phyloP scores from a whole-genome alignment of 2,113 vertebrate genomes.

The Oryzias woworae region DNA sequence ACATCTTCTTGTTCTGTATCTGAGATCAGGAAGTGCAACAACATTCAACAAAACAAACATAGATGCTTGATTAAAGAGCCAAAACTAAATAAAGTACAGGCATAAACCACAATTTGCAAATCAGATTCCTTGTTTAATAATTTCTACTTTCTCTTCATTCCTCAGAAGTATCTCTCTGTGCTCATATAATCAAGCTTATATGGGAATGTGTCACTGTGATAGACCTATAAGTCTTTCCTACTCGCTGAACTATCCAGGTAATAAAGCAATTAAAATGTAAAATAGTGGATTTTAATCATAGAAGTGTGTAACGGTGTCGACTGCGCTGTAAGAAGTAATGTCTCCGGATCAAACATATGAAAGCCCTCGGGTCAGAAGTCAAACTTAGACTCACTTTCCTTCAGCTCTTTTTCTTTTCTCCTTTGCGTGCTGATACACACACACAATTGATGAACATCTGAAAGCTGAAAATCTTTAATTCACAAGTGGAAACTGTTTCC shows the following conservation, averaged over 20 bases:
- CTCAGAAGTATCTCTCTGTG: slow-evolving; percentile 12
- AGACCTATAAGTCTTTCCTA: slow-evolving; percentile 42
- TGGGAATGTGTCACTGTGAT: slow-evolving; percentile 26
- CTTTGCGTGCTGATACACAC: slow-evolving; percentile 41
- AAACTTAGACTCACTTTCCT: slow-evolving; percentile 44
- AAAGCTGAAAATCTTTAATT: slow-evolving; percentile 37
- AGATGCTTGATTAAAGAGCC: too few relatives aligned
- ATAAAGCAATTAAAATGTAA: slow-evolving; percentile 72
- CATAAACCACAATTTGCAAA: too few relatives aligned
- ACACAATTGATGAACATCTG: slow-evolving; percentile 60
- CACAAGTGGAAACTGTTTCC: slow-evolving; percentile 50
- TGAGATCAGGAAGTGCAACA: too few relatives aligned
- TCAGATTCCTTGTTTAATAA: slow-evolving; percentile 2
- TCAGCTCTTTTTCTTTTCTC: slow-evolving; percentile 5
- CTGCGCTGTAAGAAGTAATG: slow-evolving; percentile 58
- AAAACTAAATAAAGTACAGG: too few relatives aligned
- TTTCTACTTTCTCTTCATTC: slow-evolving; percentile 11
- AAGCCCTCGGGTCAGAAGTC: slow-evolving; percentile 58
- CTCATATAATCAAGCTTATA: slow-evolving; percentile 28
- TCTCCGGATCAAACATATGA: slow-evolving; percentile 52
- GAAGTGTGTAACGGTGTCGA: slow-evolving; percentile 47
- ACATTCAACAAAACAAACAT: too few relatives aligned
- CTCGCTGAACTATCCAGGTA: slow-evolving; percentile 54
- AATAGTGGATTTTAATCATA: slow-evolving; percentile 67
- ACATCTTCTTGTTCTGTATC: too few relatives aligned